Conservation (phyloP, 1,140 invertebrate species). For the Periplaneta americana region DNA sequence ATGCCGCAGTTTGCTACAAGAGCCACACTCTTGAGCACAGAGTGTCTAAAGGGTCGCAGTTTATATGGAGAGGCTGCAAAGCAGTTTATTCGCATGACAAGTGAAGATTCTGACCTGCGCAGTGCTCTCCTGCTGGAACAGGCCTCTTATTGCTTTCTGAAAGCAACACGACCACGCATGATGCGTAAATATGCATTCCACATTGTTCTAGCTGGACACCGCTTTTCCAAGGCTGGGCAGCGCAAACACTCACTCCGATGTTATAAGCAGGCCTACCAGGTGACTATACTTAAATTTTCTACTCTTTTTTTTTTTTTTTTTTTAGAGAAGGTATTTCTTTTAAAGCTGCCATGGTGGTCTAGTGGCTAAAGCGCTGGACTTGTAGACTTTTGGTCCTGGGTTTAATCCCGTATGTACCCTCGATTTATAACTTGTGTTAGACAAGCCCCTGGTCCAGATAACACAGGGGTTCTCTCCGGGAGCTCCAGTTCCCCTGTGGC, state of each 20-base stretch:
- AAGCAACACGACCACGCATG: conserved; percentile 61
- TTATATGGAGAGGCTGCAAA: conserved; percentile 85
- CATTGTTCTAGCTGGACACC: conserved; percentile 89
- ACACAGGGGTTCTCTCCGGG: no score
- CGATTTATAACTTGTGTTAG: no score
- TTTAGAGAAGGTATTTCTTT: no score
- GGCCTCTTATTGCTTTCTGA: conserved; percentile 88
- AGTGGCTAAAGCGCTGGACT: no score
- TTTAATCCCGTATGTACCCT: no score
- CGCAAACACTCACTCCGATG: conserved; percentile 84
- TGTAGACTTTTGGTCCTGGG: no score
- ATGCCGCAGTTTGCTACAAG: conserved; percentile 86
- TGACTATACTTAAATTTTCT: no score
- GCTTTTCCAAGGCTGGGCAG: conserved; percentile 88
- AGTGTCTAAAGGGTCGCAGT: conserved; percentile 72
- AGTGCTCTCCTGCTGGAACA: conserved; percentile 92
- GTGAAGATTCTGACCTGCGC: conserved; percentile 86
- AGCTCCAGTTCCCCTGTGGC: no score
- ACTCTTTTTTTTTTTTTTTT: no score
- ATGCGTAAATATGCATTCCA: conserved; percentile 96
- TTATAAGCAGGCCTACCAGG: conserved; percentile 88
- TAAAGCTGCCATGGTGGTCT: no score
- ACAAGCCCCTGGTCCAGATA: no score
- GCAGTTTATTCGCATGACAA: conserved; percentile 91
- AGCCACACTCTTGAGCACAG: conserved; percentile 80